phyloP scores from a whole-genome alignment of 2,113 vertebrate genomes.

The Danionella cerebrum region DNA sequence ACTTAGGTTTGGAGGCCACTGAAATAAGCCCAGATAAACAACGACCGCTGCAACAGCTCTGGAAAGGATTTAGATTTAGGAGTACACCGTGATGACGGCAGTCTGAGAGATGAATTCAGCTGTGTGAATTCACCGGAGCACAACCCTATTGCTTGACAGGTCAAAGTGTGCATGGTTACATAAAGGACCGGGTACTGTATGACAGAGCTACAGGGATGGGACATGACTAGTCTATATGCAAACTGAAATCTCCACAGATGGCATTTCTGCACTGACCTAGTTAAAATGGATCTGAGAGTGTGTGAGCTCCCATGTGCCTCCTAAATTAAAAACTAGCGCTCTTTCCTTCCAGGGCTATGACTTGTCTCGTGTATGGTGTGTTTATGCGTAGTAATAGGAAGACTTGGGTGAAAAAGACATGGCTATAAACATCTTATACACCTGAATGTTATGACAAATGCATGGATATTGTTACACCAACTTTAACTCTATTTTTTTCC shows the following conservation, averaged over 20 bases:
- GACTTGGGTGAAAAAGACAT: no score
- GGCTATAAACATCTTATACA: no score
- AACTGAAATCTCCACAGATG: slow-evolving; percentile 35
- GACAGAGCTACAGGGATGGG: not conserved
- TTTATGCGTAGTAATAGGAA: no score
- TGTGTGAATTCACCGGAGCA: not conserved
- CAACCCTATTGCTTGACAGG: not conserved
- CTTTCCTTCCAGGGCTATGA: slow-evolving; percentile 45
- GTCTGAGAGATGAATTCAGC: not conserved
- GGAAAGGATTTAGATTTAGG: not conserved
- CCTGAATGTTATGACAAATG: not conserved
- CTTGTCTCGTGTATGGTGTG: not conserved
- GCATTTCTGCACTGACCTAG: slow-evolving; percentile 39
- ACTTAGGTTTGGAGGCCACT: slow-evolving; percentile 36
- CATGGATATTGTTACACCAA: no score
- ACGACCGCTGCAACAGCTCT: slow-evolving; percentile 1
- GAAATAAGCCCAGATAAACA: slow-evolving; percentile 34
- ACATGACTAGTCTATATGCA: slow-evolving; percentile 2
- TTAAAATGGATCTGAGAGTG: slow-evolving; percentile 31
- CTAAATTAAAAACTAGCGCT: slow-evolving; percentile 19
- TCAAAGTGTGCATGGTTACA: slow-evolving; percentile 24
- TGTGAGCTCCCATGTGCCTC: slow-evolving; percentile 26
- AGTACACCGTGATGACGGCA: not conserved
- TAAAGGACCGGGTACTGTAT: slow-evolving; percentile 9
- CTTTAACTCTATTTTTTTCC: no score